Evolutionary conservation across 2,888 invertebrate genomes (phyloP), one percentile per base, ranked within the genome.

Genomic region (Neoitamus cyanurus): DNA sequence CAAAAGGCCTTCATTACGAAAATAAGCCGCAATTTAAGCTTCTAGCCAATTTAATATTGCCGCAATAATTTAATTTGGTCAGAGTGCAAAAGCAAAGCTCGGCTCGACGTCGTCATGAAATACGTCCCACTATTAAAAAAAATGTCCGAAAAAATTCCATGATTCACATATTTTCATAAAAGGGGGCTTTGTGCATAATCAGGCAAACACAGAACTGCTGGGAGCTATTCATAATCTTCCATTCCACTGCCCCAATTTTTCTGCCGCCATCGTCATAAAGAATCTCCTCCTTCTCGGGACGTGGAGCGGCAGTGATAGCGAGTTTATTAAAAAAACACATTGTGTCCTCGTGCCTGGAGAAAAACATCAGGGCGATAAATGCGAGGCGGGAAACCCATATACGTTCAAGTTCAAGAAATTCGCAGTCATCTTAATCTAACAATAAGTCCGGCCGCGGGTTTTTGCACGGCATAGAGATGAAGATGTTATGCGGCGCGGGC

Each of bases 391-490:
- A 58, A 58, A 58, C 58, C 58, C 58, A 58, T 25, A 58, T 58
- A n/a, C 70, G 70, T 70, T 70, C 70, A 70, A 70, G 70, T 70
- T 70, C 70, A 70, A 70, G 70, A 70, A 30, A n/a, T 31, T 30
- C 70, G n/a, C 70, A 31, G 31, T 2, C 31, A 2, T 70, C 31
- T 30, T 31, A 70, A 31, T 30, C 11, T 70, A 34, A 34, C n/a
- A n/a, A n/a, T n/a, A 42, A 42, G n/a, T 42, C 42, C 42, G n/a
- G n/a, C 5, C 42, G 42, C 42, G 42, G 42, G 5, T 42, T 58
- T 58, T 58, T 58, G 58, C 20, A 58, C 1, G 0, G 9, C 9
- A 2, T 58, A 58, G 34, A 58, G 58, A 58, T 20, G 25, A 58
- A 15, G 58, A 58, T 9, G 9, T 0, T 20, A 58, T 58, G 5